phyloP scores from a whole-genome alignment of 64 coral and sea anemone genomes.

The Orbicella faveolata region DNA sequence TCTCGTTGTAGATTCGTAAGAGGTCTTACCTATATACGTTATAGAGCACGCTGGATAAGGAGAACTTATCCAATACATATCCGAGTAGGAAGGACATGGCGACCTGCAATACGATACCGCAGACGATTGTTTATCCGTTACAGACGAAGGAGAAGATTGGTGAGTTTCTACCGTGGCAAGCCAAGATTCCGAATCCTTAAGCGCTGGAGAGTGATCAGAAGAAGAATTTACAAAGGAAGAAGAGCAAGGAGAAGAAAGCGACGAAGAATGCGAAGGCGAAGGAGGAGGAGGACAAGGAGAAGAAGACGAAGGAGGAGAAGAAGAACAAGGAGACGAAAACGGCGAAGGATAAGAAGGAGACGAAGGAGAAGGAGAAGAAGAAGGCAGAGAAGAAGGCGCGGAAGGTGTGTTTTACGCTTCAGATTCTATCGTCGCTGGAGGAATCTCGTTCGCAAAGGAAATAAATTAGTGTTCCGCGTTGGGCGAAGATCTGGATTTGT shows the following conservation, averaged over 20 bases:
- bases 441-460: background rate
- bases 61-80: background rate
- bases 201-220: background rate
- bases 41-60: background rate
- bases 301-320: constrained; percentile 5
- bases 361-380: background rate
- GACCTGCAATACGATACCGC: background rate
- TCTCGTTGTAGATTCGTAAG: background rate
- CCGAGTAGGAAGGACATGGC: background rate
- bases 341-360: constrained; percentile 12
- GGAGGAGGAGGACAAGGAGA: background rate
- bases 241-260: background rate
- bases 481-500: background rate
- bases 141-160: background rate
- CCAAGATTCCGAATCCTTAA: background rate
- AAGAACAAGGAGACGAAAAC: background rate
- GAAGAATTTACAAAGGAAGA: background rate
- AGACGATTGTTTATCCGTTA: background rate
- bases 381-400: background rate
- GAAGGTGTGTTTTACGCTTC: constrained; percentile 4
- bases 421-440: constrained; percentile 4
- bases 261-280: background rate
- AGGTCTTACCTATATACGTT: background rate
- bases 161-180: background rate
- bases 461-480: background rate